Percentiles rank a stretch among this genome's conserved stretches.
Evolutionary conservation across 2,888 invertebrate species (phyloP).

Genomic region (Rhagium mordax): DNA sequence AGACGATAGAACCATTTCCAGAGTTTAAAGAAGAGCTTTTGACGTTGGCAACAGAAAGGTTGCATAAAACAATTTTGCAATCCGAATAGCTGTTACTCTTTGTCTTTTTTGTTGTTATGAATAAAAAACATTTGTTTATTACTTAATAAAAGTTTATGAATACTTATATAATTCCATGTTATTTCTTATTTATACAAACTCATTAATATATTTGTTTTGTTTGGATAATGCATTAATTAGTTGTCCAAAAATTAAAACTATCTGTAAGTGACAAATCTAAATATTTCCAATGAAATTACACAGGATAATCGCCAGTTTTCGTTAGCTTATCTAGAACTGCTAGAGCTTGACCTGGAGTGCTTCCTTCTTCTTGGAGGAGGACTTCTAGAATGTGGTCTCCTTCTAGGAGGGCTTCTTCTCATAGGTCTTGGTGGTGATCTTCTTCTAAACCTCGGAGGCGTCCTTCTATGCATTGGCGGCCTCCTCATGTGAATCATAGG

Average conservation of each 20-base stretch:
- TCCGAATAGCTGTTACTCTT: not conserved
- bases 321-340: slow-evolving; percentile 77
- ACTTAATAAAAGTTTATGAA: not conserved
- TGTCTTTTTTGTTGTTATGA: not conserved
- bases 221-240: not conserved
- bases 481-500: slow-evolving; percentile 74
- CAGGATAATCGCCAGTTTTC: not conserved
- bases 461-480: slow-evolving; percentile 73
- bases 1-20: slow-evolving; percentile 65
- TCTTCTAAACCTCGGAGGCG: slow-evolving; percentile 71
- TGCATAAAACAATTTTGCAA: not conserved
- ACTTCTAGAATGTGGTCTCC: slow-evolving; percentile 74
- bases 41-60: slow-evolving; percentile 6
- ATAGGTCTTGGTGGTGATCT: slow-evolving; percentile 65
- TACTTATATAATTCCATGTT: not conserved
- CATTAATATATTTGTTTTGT: not conserved
- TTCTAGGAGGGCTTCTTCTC: slow-evolving; percentile 73
- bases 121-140: not conserved
- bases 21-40: slow-evolving; percentile 55
- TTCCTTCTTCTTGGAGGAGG: slow-evolving; percentile 78
- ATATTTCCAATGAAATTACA: not conserved
- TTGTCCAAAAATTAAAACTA: not conserved
- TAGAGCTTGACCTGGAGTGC: slow-evolving; percentile 78
- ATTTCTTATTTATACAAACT: not conserved
- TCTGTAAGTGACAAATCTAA: not conserved